A percentile compares a stretch with the other conserved stretches of the same genome.
phyloP scores from a whole-genome alignment of 2,797 vertebrate species.

The Myripristis murdjan region DNA sequence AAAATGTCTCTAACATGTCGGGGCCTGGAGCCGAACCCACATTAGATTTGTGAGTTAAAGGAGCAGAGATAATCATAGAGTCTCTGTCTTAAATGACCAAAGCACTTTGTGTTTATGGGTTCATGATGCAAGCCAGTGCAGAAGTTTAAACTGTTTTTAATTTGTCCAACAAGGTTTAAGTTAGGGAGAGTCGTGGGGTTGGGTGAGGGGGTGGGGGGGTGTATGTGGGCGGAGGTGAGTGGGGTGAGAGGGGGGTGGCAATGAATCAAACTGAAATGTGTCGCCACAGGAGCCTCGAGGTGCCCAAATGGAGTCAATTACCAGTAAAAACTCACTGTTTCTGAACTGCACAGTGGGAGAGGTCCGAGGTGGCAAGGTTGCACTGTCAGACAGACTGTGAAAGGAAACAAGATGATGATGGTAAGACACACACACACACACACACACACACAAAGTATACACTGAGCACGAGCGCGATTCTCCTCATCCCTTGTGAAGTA shows the following conservation, averaged over 20 bases:
- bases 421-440: conserved; percentile 20
- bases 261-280: conserved; percentile 86
- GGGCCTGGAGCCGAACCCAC: conserved; percentile 50
- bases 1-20: conserved; percentile 34
- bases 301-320: conserved; percentile 81
- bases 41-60: conserved; percentile 86
- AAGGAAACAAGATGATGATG: conserved; percentile 43
- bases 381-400: conserved; percentile 34
- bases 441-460: neutral
- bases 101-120: conserved; percentile 85
- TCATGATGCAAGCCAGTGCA: conserved; percentile 86
- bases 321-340: conserved; percentile 71
- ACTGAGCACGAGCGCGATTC: conserved; percentile 20
- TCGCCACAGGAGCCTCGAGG: conserved; percentile 81
- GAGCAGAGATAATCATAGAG: conserved; percentile 84
- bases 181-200: conserved; percentile 78
- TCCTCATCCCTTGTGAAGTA: conserved; percentile 11
- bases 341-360: conserved; percentile 50
- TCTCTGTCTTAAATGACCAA: conserved; percentile 79
- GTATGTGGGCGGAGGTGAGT: conserved; percentile 61
- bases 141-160: conserved; percentile 88
- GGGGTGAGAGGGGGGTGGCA: conserved; percentile 42
- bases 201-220: conserved; percentile 4
- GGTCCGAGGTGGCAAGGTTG: conserved; percentile 42
- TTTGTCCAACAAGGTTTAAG: conserved; percentile 89